Percentiles rank a stretch among this genome's conserved stretches.
Evolutionary conservation across 2,113 vertebrate species (phyloP).

Genomic region (Guaruba guarouba): DNA sequence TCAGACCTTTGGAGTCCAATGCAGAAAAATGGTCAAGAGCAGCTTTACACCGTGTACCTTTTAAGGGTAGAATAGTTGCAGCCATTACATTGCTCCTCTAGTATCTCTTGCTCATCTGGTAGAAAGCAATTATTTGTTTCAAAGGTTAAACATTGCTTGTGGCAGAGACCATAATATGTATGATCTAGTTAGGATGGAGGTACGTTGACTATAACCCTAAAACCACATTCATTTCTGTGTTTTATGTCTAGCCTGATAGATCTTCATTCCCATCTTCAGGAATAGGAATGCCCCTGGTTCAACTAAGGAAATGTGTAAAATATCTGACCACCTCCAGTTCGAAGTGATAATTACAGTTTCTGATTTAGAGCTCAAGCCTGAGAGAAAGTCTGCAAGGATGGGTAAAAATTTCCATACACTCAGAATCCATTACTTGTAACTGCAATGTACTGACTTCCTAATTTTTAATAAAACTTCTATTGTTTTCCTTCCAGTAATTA

Average conservation of each 20-base stretch:
- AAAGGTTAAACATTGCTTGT: neutral
- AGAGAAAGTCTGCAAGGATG: neutral
- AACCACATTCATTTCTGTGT: neutral
- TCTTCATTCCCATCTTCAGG: neutral
- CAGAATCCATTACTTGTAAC: neutral
- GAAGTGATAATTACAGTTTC: neutral
- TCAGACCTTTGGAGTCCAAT: neutral
- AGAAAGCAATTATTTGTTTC: neutral
- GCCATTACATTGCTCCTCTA: neutral
- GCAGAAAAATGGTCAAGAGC: neutral
- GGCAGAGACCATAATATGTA: neutral
- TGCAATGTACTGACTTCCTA: neutral
- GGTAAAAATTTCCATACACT: neutral
- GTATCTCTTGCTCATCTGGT: neutral
- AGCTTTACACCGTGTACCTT: neutral
- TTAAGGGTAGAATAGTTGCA: neutral
- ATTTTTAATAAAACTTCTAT: neutral
- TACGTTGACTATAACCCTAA: neutral
- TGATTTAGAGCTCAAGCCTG: neutral
- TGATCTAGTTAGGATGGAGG: neutral
- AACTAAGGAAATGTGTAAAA: neutral
- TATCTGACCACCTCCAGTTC: neutral
- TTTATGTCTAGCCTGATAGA: neutral
- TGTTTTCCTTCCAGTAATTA: neutral
- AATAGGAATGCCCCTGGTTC: neutral